Percentiles rank a stretch among this genome's conserved stretches.
phyloP scores from a whole-genome alignment of 2,888 invertebrate genomes.

The Cecidostiba fungosa region DNA sequence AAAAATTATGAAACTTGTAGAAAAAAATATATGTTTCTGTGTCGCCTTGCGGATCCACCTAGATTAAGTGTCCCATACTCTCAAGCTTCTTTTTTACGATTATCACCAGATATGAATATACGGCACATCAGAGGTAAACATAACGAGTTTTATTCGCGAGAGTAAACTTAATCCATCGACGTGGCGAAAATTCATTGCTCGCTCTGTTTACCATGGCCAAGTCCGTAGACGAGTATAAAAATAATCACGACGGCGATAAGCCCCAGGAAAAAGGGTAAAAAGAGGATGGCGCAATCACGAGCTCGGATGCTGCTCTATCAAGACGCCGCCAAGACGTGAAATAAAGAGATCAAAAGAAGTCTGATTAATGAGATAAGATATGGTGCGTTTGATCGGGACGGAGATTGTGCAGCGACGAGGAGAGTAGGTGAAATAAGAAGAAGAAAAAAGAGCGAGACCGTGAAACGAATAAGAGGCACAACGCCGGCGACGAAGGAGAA shows the following conservation, averaged over 20 bases:
- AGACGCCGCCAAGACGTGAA: conserved; percentile 40
- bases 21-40: not conserved
- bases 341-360: conserved; percentile 61
- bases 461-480: conserved; percentile 33
- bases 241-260: not conserved
- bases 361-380: conserved; percentile 64
- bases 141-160: too few relatives aligned
- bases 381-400: conserved; percentile 46
- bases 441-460: conserved; percentile 23
- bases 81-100: not conserved
- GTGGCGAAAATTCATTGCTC: not conserved
- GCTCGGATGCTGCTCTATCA: not conserved
- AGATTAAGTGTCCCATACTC: not conserved
- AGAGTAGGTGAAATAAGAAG: conserved; percentile 53
- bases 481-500: not conserved
- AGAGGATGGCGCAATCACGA: conserved; percentile 37
- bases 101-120: not conserved
- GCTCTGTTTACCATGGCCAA: not conserved
- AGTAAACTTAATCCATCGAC: not conserved
- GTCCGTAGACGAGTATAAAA: not conserved
- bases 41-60: not conserved
- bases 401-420: conserved; percentile 46
- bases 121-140: too few relatives aligned
- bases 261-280: conserved; percentile 14
- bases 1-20: conserved; percentile 28